Conservation (phyloP, 35 echinoderm and acorn worm genomes). For the Lytechinus pictus region DNA sequence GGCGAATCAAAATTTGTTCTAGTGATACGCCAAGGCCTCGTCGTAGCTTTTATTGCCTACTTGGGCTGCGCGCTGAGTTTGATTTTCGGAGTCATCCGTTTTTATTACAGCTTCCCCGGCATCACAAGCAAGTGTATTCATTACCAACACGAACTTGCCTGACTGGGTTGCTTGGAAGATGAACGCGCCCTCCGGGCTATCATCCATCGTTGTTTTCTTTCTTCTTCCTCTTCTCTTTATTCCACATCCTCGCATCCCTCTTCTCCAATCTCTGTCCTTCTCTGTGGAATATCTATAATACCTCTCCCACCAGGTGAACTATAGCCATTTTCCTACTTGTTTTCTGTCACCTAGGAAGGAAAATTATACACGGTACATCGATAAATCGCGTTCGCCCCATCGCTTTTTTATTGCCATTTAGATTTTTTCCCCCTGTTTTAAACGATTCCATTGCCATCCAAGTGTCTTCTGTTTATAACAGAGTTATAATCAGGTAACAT, state of each 20-base stretch:
- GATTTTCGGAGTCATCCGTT: conserved; percentile 42
- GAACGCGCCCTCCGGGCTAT: not conserved
- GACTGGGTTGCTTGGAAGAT: conserved; percentile 23
- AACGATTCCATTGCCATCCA: too few relatives aligned
- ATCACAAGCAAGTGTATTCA: not conserved
- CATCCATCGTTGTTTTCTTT: conserved; percentile 24
- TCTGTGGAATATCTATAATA: not conserved
- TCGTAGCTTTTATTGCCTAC: not conserved
- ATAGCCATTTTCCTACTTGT: not conserved
- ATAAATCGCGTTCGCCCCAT: not conserved
- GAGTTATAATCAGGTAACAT: too few relatives aligned
- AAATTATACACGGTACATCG: not conserved
- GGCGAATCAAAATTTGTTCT: conserved; percentile 28
- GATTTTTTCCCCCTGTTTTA: not conserved
- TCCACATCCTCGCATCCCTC: not conserved
- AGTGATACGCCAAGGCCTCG: not conserved
- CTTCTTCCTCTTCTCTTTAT: not conserved
- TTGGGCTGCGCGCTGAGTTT: conserved; percentile 11
- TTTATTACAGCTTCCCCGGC: not conserved
- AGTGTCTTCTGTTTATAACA: too few relatives aligned
- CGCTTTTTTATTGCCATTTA: not conserved
- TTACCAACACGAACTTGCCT: conserved; percentile 26
- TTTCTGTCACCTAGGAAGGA: not conserved
- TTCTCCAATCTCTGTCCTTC: not conserved
- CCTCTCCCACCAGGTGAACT: not conserved